A percentile compares a stretch with the other conserved stretches of the same genome.
phyloP scores from a whole-genome alignment of 2,797 vertebrate genomes.

The Labroides dimidiatus region DNA sequence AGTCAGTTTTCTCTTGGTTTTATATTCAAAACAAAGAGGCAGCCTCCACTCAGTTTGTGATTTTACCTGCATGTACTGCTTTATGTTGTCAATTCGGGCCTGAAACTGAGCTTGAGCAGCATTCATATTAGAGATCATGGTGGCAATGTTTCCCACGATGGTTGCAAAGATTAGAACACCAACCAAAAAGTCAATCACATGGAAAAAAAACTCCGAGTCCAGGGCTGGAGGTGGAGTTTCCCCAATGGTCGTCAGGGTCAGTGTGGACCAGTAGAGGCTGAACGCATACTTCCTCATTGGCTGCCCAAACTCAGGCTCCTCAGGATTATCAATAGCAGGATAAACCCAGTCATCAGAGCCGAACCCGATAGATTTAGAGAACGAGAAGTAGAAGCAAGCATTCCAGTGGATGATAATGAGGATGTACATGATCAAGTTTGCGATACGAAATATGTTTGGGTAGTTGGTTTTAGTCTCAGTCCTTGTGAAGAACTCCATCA shows the following conservation, averaged over 20 bases:
- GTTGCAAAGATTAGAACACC: conserved; percentile 98
- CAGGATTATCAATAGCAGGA: conserved; percentile 86
- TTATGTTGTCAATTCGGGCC: conserved; percentile 94
- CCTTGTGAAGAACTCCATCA: conserved; percentile 96
- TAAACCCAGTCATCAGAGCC: conserved; percentile 97
- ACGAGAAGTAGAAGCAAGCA: conserved; percentile 94
- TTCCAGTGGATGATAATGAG: conserved; percentile 99
- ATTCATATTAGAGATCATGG: conserved; percentile 99
- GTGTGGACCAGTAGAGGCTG: conserved; percentile 97
- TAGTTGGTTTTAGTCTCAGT: conserved; percentile 98
- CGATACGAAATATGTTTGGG: conserved; percentile 96
- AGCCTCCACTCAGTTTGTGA: not conserved
- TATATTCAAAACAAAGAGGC: too few relatives aligned
- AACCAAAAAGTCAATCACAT: conserved; percentile 93
- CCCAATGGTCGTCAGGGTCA: conserved; percentile 96
- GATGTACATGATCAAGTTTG: conserved; percentile 97
- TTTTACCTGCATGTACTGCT: conserved; percentile 95
- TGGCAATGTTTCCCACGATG: conserved; percentile 97
- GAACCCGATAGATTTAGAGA: conserved; percentile 96
- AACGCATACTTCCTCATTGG: conserved; percentile 94
- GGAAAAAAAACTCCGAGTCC: conserved; percentile 96
- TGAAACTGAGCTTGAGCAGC: conserved; percentile 96
- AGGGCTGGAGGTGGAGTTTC: conserved; percentile 94
- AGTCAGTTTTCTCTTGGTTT: too few relatives aligned
- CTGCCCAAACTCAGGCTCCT: conserved; percentile 87